Conservation (phyloP, 2,888 invertebrate genomes). For the Piscicola geometra region DNA sequence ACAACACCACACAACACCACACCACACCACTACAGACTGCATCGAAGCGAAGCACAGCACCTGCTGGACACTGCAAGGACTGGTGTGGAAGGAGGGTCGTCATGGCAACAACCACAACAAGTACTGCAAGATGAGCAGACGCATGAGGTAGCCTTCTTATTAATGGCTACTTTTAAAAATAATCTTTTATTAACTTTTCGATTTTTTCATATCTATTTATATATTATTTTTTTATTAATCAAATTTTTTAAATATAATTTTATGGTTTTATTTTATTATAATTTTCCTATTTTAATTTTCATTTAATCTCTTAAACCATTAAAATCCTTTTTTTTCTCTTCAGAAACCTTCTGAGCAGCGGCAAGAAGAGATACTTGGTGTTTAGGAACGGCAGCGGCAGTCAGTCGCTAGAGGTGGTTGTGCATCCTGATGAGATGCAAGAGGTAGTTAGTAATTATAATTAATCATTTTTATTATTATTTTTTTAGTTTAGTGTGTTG, state of each 20-base stretch:
- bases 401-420: conserved; percentile 52
- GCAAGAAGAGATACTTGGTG: conserved; percentile 50
- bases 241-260: too few species aligned
- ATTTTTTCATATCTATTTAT: too few species aligned
- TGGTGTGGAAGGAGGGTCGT: not conserved
- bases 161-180: too few species aligned
- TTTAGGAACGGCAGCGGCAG: conserved; percentile 52
- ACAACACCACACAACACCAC: too few species aligned
- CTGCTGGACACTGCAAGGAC: not conserved
- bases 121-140: not conserved
- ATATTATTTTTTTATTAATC: too few species aligned
- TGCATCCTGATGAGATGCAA: conserved; percentile 45
- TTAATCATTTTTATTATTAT: not conserved
- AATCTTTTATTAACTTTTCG: too few species aligned
- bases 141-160: not conserved
- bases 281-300: too few species aligned
- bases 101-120: not conserved
- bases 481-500: not conserved
- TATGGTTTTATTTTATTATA: too few species aligned
- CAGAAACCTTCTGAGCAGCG: conserved; percentile 48
- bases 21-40: not conserved
- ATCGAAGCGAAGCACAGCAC: not conserved
- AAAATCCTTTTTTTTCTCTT: too few species aligned
- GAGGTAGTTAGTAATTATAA: not conserved
- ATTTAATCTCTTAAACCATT: too few species aligned